Evolutionary conservation across 2,113 vertebrate species (phyloP).

Genomic region (Australoheros scitulus): DNA sequence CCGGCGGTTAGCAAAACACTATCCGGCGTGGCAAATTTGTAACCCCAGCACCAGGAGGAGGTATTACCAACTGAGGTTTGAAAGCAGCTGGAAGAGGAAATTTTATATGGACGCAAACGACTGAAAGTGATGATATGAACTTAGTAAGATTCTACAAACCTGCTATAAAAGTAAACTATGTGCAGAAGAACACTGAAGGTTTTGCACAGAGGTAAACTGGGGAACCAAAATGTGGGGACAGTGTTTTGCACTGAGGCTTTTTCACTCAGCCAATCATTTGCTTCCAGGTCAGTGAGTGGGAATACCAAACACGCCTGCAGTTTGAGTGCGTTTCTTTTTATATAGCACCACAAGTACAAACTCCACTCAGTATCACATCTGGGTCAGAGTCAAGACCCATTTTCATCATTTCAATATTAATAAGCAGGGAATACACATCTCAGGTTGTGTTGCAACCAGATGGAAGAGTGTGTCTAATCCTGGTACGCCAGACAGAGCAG

Average conservation of each 20-base stretch:
- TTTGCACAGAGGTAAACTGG: background rate
- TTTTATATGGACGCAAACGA: background rate
- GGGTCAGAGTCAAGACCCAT: slow-evolving; percentile 31
- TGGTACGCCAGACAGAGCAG: background rate
- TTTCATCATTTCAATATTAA: slow-evolving; percentile 42
- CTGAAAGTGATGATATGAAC: background rate
- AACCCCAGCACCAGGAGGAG: background rate
- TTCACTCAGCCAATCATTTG: slow-evolving; percentile 46
- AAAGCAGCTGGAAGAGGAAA: background rate
- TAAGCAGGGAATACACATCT: slow-evolving; percentile 18
- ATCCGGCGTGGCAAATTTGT: background rate
- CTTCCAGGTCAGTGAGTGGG: slow-evolving; percentile 71
- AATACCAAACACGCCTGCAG: slow-evolving; percentile 35
- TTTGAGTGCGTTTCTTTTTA: slow-evolving; percentile 37
- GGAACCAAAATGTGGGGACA: background rate
- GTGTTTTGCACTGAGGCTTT: slow-evolving; percentile 28
- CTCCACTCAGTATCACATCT: slow-evolving; percentile 43
- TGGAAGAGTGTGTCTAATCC: background rate
- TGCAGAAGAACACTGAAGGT: background rate
- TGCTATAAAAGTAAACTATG: background rate
- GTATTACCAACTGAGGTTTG: background rate
- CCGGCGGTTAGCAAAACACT: slow-evolving; percentile 11
- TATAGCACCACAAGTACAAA: slow-evolving; percentile 19
- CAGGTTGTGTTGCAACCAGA: slow-evolving; percentile 8
- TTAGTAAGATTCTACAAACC: no score